Percentiles rank a stretch among this genome's conserved stretches.
Evolutionary conservation across 2,888 invertebrate genomes (phyloP).

Genomic region (Beris chalybata): DNA sequence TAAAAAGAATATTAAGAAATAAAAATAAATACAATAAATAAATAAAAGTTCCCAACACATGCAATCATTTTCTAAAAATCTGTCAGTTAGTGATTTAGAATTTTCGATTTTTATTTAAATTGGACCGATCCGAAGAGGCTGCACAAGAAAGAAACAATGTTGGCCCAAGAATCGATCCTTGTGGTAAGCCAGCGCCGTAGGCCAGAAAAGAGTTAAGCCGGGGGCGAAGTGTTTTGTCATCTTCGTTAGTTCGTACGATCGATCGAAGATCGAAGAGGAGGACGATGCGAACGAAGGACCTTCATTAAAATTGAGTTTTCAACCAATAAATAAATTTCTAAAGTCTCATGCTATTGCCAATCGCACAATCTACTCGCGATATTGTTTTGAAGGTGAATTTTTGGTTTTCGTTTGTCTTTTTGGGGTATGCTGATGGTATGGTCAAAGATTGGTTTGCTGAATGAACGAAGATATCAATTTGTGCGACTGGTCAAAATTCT

Average conservation of each 20-base stretch:
- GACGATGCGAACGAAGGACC: slow-evolving; percentile 37
- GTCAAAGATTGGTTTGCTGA: slow-evolving; percentile 1
- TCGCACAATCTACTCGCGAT: slow-evolving; percentile 23
- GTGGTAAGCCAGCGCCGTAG: background rate
- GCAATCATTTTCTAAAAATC: slow-evolving; percentile 34
- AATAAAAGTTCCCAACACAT: background rate
- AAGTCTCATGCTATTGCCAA: slow-evolving; percentile 26
- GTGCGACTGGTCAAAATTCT: slow-evolving; percentile 39
- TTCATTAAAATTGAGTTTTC: slow-evolving; percentile 54
- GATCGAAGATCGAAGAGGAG: slow-evolving; percentile 16
- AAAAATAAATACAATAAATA: no score
- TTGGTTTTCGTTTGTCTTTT: background rate
- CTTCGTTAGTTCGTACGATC: slow-evolving; percentile 14
- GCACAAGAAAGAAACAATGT: background rate
- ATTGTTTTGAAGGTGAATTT: slow-evolving; percentile 8
- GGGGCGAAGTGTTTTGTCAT: slow-evolving; percentile 27
- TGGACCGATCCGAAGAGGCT: slow-evolving; percentile 42
- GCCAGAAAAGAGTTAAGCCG: background rate
- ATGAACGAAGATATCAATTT: slow-evolving; percentile 35
- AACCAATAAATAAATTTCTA: slow-evolving; percentile 52
- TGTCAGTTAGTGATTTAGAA: slow-evolving; percentile 55
- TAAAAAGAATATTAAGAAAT: background rate
- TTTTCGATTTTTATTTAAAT: slow-evolving; percentile 58
- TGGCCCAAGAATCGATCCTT: background rate
- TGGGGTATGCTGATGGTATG: background rate